A percentile compares a stretch with the other conserved stretches of the same genome.
These are phyloP conservation scores for Drosophila ercepeae DNA, from an alignment of 1,140 invertebrate species.

Conservation along the genomic window DNA sequence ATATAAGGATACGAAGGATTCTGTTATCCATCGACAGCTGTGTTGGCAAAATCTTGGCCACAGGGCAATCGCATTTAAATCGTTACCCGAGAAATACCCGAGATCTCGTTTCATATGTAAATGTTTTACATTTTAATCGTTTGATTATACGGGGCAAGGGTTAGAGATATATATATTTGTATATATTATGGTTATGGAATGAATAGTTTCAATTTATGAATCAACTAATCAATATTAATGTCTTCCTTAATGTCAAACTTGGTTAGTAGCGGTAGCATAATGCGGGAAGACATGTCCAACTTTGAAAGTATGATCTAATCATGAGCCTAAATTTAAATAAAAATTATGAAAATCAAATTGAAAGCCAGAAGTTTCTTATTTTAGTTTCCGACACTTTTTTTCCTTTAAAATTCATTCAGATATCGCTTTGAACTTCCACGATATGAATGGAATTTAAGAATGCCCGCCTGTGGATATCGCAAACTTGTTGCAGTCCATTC, in stretches of 20 bases:
- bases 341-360: slow-evolving; percentile 8
- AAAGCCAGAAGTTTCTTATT: not conserved
- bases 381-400: not conserved
- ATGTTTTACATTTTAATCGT: slow-evolving; percentile 57
- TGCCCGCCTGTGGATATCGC: slow-evolving; percentile 39
- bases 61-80: slow-evolving; percentile 34
- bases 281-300: slow-evolving; percentile 16
- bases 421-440: not conserved
- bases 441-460: slow-evolving; percentile 39
- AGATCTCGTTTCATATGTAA: slow-evolving; percentile 54
- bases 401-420: slow-evolving; percentile 5
- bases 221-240: slow-evolving; percentile 59
- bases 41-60: slow-evolving; percentile 57
- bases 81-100: no score
- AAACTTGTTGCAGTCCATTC: slow-evolving; percentile 45
- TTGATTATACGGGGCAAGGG: slow-evolving; percentile 44
- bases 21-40: slow-evolving; percentile 47
- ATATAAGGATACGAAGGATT: not conserved
- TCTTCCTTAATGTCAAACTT: slow-evolving; percentile 42
- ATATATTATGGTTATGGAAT: slow-evolving; percentile 42
- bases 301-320: slow-evolving; percentile 25
- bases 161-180: slow-evolving; percentile 5
- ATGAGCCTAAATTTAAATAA: not conserved
- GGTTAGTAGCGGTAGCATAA: slow-evolving; percentile 28
- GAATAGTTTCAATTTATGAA: slow-evolving; percentile 36